Percentiles rank a stretch among this genome's conserved stretches.
Evolutionary conservation across 2,888 invertebrate genomes (phyloP).

Genomic region (Caenorhabditis angaria): DNA sequence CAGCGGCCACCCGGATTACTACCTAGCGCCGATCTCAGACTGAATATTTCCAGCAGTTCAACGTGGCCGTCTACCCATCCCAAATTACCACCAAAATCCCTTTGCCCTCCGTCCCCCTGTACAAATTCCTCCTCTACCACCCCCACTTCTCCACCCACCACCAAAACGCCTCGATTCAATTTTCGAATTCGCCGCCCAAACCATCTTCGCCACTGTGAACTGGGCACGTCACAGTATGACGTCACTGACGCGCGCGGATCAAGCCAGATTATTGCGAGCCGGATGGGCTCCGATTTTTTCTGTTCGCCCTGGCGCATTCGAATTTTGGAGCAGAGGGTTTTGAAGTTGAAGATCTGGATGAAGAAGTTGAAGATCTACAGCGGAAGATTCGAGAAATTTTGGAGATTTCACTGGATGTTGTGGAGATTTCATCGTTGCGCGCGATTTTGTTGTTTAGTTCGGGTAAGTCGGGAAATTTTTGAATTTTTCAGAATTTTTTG

Average conservation of each 20-base stretch:
- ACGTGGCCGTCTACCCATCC: constrained; percentile 49
- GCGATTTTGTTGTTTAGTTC: constrained; percentile 28
- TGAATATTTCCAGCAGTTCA: constrained; percentile 51
- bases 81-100: constrained; percentile 2
- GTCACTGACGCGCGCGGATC: constrained; percentile 15
- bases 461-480: too few relatives aligned
- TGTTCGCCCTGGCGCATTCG: constrained; percentile 39
- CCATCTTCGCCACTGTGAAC: constrained; percentile 37
- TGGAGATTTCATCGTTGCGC: constrained; percentile 41
- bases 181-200: constrained; percentile 43
- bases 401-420: constrained; percentile 38
- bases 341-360: constrained; percentile 8
- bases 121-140: background rate
- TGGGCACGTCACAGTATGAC: constrained; percentile 33
- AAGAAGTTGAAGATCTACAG: constrained; percentile 31
- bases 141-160: background rate
- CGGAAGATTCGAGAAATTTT: constrained; percentile 34
- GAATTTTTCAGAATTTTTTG: too few relatives aligned
- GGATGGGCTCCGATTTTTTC: constrained; percentile 40
- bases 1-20: too few relatives aligned
- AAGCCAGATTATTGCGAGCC: constrained; percentile 20
- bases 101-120: background rate
- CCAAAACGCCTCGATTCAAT: constrained; percentile 18
- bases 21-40: background rate
- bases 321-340: constrained; percentile 15